Percentiles rank a stretch among this genome's conserved stretches.
phyloP scores from a whole-genome alignment of 2,797 vertebrate species.

The Denticeps clupeoides region DNA sequence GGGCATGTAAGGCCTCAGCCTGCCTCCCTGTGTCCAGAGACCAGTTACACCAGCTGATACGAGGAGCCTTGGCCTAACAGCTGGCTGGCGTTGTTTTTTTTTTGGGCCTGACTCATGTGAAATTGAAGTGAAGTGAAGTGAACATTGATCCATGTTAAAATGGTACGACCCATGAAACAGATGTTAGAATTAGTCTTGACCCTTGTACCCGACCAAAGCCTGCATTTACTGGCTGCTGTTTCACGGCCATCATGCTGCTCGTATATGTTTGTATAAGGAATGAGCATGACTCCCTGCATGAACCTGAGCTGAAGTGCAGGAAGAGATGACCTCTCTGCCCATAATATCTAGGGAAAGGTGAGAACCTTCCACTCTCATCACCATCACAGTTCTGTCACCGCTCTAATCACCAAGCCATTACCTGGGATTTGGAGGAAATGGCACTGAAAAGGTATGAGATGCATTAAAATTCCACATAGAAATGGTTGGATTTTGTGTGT shows the following conservation, averaged over 20 bases:
- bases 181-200: constrained; percentile 48
- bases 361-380: neutral
- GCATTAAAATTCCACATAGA: constrained; percentile 12
- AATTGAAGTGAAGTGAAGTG: constrained; percentile 48
- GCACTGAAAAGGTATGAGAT: constrained; percentile 9
- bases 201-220: constrained; percentile 16
- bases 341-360: too few relatives aligned
- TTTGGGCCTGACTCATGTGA: constrained; percentile 45
- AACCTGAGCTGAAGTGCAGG: too few relatives aligned
- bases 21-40: constrained; percentile 29
- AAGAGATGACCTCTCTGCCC: too few relatives aligned
- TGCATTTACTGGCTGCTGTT: constrained; percentile 18
- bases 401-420: constrained; percentile 2
- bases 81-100: constrained; percentile 40
- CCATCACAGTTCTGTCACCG: neutral
- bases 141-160: constrained; percentile 52
- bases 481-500: constrained; percentile 5
- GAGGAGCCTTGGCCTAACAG: constrained; percentile 31
- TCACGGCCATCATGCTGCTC: neutral
- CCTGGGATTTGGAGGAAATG: constrained; percentile 2
- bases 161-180: constrained; percentile 46
- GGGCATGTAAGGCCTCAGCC: neutral
- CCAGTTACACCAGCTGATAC: constrained; percentile 37
- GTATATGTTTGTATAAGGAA: too few relatives aligned
- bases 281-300: too few relatives aligned